Evolutionary conservation across 2,888 invertebrate genomes (phyloP).

Genomic region (Limnephilus lunatus): DNA sequence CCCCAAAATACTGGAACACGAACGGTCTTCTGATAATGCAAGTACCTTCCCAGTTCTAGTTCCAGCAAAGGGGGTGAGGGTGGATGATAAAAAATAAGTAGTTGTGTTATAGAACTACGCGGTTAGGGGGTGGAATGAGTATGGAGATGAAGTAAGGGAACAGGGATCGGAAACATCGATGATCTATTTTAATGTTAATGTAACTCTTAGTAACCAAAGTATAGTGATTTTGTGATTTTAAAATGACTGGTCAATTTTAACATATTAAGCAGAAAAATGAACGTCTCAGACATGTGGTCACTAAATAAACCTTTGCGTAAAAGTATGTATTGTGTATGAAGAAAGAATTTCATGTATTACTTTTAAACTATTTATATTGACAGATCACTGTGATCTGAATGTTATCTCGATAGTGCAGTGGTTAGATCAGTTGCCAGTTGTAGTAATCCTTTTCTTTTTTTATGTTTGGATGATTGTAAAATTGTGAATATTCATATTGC

Average conservation of each 20-base stretch:
- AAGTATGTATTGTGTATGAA: no score
- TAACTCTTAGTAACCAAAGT: not conserved
- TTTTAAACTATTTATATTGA: not conserved
- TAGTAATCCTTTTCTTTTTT: no score
- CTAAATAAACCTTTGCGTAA: no score
- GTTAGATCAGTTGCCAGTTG: no score
- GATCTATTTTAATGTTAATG: not conserved
- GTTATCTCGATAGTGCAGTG: not conserved
- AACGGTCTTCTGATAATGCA: conserved; percentile 46
- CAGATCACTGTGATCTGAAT: no score
- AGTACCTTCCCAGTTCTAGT: conserved; percentile 12
- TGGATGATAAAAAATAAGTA: conserved; percentile 59
- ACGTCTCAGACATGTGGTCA: no score
- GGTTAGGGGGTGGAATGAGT: conserved; percentile 36
- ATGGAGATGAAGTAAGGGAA: not conserved
- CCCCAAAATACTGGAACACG: conserved; percentile 45
- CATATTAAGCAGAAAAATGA: not conserved
- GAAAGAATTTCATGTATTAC: not conserved
- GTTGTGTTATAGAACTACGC: conserved; percentile 41
- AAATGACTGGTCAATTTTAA: not conserved
- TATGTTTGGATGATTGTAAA: not conserved
- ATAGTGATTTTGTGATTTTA: not conserved
- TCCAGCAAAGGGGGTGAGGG: conserved; percentile 30
- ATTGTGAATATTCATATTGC: no score
- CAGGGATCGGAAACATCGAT: not conserved